Percentiles rank a stretch among this genome's conserved stretches.
Conservation (phyloP, 2,113 vertebrate species). For the Camarhynchus parvulus region DNA sequence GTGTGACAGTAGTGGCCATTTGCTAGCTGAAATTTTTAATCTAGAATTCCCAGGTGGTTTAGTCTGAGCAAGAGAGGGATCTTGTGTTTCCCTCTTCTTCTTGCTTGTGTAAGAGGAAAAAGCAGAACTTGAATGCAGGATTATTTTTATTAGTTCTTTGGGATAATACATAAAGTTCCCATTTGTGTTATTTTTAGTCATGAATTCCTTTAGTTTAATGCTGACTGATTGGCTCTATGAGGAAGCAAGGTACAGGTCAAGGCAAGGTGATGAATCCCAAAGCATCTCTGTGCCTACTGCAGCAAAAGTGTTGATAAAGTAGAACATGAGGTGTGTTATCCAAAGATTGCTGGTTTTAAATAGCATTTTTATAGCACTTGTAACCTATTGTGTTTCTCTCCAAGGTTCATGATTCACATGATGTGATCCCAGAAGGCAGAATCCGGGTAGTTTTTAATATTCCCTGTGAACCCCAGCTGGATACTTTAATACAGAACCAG, state of each 20-base stretch:
- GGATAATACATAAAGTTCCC: background rate
- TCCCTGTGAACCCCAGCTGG: slow-evolving; percentile 92
- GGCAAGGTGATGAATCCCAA: background rate
- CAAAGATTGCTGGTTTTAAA: background rate
- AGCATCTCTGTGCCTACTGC: background rate
- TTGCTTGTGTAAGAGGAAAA: background rate
- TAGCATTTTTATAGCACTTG: background rate
- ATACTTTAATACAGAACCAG: slow-evolving; percentile 94
- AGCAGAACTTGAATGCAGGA: background rate
- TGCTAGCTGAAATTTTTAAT: background rate
- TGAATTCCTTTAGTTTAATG: background rate
- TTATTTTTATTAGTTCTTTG: background rate
- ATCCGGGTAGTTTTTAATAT: slow-evolving; percentile 93
- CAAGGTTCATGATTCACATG: slow-evolving; percentile 92
- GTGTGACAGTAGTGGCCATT: background rate
- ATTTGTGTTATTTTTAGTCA: background rate
- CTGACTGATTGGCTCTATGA: background rate
- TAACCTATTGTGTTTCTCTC: background rate
- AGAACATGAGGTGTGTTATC: background rate
- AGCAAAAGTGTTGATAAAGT: background rate
- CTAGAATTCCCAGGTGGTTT: background rate
- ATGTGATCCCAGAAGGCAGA: slow-evolving; percentile 92
- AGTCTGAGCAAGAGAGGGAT: background rate
- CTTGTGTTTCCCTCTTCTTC: background rate
- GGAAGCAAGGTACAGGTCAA: background rate